Conservation (phyloP, 37 sponge, comb jelly and placozoan species). For the Trichoplax adhaerens region DNA sequence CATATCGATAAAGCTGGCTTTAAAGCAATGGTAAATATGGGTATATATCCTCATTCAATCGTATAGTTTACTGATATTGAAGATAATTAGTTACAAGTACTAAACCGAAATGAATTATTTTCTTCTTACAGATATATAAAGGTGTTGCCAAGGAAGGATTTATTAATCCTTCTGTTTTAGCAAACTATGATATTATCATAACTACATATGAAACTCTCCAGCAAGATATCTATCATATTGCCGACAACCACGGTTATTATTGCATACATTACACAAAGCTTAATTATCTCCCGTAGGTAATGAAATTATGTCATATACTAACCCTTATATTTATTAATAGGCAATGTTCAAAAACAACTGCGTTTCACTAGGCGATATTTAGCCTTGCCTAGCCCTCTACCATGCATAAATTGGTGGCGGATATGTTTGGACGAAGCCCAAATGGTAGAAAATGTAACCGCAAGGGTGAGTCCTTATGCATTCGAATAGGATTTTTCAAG, state of each 20-base stretch:
- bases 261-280: no score
- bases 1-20: slow-evolving; percentile 32
- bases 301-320: no score
- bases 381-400: slow-evolving; percentile 43
- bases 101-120: not conserved
- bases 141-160: slow-evolving; percentile 28
- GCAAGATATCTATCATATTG: slow-evolving; percentile 38
- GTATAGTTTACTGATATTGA: not conserved
- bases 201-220: slow-evolving; percentile 44
- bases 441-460: slow-evolving; percentile 48
- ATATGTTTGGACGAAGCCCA: slow-evolving; percentile 80
- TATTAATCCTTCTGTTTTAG: slow-evolving; percentile 35
- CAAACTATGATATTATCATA: slow-evolving; percentile 43
- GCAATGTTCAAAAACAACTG: not conserved
- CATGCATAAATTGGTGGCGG: slow-evolving; percentile 70
- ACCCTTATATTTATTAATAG: no score
- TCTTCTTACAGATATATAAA: slow-evolving; percentile 19
- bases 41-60: not conserved
- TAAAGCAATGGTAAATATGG: slow-evolving; percentile 30
- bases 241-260: no score
- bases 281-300: no score
- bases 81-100: not conserved
- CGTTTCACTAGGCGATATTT: slow-evolving; percentile 35
- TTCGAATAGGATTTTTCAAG: not conserved
- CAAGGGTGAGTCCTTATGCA: slow-evolving; percentile 8